phyloP scores from a whole-genome alignment of 2,888 invertebrate species.

The Caenorhabditis panamensis region DNA sequence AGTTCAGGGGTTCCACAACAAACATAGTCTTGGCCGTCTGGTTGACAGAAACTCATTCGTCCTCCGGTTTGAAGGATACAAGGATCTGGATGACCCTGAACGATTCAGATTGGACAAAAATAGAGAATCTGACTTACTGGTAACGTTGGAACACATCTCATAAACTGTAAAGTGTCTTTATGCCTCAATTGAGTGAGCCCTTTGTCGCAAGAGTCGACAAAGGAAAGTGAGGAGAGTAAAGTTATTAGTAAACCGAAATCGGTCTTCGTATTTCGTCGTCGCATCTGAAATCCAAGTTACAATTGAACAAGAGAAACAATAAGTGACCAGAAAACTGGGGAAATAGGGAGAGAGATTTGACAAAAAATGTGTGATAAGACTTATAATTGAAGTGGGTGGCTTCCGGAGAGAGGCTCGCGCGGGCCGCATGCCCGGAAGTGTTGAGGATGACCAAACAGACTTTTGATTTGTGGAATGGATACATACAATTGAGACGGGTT shows the following conservation, averaged over 20 bases:
- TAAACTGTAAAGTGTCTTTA: slow-evolving; percentile 63
- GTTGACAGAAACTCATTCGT: slow-evolving; percentile 67
- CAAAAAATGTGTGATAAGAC: slow-evolving; percentile 47
- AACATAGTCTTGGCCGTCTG: slow-evolving; percentile 66
- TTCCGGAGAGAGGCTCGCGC: slow-evolving; percentile 26
- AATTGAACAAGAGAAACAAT: background rate
- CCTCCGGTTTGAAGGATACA: slow-evolving; percentile 69
- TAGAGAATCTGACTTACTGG: slow-evolving; percentile 65
- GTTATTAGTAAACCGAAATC: background rate
- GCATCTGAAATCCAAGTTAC: slow-evolving; percentile 30
- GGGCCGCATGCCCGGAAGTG: slow-evolving; percentile 41
- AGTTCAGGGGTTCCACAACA: slow-evolving; percentile 70
- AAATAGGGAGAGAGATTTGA: slow-evolving; percentile 23
- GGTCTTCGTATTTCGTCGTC: slow-evolving; percentile 9
- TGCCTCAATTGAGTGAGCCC: slow-evolving; percentile 70
- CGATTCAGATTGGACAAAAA: background rate
- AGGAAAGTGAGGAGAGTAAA: background rate
- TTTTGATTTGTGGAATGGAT: slow-evolving; percentile 36
- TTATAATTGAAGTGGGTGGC: slow-evolving; percentile 35
- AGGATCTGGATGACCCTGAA: slow-evolving; percentile 70
- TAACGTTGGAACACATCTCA: slow-evolving; percentile 70
- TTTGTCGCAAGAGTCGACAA: slow-evolving; percentile 61
- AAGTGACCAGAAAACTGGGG: slow-evolving; percentile 7
- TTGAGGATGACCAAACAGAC: slow-evolving; percentile 57
- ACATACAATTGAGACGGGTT: slow-evolving; percentile 32